Percentiles rank a stretch among this genome's conserved stretches.
Conservation (phyloP, 2,113 vertebrate genomes). For the Saimiri boliviensis region DNA sequence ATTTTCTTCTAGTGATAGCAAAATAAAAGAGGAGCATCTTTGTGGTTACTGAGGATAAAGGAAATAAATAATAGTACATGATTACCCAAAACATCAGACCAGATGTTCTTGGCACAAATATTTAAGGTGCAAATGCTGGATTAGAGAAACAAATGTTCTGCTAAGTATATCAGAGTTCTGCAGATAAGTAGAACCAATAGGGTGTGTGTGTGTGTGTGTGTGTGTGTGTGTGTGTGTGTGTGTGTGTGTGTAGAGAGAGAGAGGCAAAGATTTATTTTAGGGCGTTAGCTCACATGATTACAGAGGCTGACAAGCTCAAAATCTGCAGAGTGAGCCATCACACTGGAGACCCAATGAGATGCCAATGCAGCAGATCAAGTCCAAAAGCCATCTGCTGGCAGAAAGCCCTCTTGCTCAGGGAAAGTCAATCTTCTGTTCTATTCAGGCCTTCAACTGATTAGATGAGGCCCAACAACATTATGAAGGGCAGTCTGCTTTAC, state of each 20-base stretch:
- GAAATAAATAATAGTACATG: neutral
- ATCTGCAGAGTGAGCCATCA: neutral
- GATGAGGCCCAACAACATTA: neutral
- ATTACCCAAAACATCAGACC: constrained; percentile 28
- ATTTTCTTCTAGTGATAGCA: constrained; percentile 5
- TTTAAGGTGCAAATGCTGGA: constrained; percentile 24
- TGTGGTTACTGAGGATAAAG: constrained; percentile 29
- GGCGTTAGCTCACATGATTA: neutral
- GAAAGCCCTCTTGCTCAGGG: neutral
- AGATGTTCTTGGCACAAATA: neutral
- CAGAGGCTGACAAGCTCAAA: neutral
- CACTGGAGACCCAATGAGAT: neutral
- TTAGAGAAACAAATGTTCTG: neutral
- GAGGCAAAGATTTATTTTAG: neutral
- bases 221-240: no score
- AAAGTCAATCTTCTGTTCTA: neutral
- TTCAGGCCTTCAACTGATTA: neutral
- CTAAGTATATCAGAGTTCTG: neutral
- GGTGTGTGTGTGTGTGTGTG: no score
- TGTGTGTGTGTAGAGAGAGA: no score
- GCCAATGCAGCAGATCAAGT: neutral
- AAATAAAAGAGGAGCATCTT: neutral
- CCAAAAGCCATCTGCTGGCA: neutral
- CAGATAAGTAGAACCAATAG: neutral
- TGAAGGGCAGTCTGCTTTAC: neutral